phyloP scores from a whole-genome alignment of 2,888 invertebrate species.

The Halocaridina rubra region DNA sequence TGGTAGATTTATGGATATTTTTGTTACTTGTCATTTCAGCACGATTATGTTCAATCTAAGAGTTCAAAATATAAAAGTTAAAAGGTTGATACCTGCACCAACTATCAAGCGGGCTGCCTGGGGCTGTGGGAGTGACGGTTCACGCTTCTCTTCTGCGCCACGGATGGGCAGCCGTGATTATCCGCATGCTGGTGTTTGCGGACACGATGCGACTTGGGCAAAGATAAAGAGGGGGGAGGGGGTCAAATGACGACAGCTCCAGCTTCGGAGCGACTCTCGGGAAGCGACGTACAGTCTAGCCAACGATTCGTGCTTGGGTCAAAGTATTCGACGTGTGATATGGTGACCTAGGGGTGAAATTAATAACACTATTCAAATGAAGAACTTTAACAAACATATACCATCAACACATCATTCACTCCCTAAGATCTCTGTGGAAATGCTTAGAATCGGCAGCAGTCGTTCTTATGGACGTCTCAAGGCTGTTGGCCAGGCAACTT shows the following conservation, averaged over 20 bases:
- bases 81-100: neutral
- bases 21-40: neutral
- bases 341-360: slow-evolving; percentile 69
- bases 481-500: too few relatives aligned
- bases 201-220: neutral
- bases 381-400: neutral
- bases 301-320: slow-evolving; percentile 83
- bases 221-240: slow-evolving; percentile 32
- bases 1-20: neutral
- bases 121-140: slow-evolving; percentile 46
- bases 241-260: slow-evolving; percentile 81
- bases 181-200: neutral
- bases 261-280: slow-evolving; percentile 87
- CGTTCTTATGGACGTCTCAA: too few relatives aligned
- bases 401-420: too few relatives aligned
- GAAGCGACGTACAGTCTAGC: slow-evolving; percentile 82
- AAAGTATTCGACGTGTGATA: slow-evolving; percentile 85
- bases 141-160: slow-evolving; percentile 28
- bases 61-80: too few relatives aligned
- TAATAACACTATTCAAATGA: neutral
- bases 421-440: too few relatives aligned
- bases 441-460: too few relatives aligned
- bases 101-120: slow-evolving; percentile 42
- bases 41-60: too few relatives aligned
- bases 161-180: neutral